phyloP scores from a whole-genome alignment of 2,888 invertebrate species.

The Neoaliturus tenellus region DNA sequence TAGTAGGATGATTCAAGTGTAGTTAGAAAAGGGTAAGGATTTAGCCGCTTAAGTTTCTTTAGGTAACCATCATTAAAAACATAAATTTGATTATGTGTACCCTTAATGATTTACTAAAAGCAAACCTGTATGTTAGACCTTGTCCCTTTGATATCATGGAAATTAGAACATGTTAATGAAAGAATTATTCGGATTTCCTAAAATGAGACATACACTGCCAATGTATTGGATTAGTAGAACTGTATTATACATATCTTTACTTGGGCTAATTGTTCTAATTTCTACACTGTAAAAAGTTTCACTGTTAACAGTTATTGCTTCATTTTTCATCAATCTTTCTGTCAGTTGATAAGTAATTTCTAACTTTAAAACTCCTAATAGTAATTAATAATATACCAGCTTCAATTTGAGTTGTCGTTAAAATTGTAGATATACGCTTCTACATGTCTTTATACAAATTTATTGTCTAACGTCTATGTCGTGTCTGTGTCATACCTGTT shows the following conservation, averaged over 20 bases:
- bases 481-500: conserved; percentile 36
- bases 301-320: not conserved
- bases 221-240: conserved; percentile 37
- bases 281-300: conserved; percentile 10
- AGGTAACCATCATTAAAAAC: too few species aligned
- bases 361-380: not conserved
- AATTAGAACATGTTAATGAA: not conserved
- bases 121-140: too few species aligned
- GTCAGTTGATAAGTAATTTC: not conserved
- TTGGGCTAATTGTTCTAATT: not conserved
- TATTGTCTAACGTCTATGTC: conserved; percentile 44
- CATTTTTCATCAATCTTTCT: not conserved
- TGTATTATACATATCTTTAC: conserved; percentile 39
- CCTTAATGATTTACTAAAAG: too few species aligned
- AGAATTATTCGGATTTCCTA: not conserved
- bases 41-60: too few species aligned
- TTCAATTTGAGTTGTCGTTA: not conserved
- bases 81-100: too few species aligned
- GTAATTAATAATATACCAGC: conserved; percentile 20
- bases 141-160: too few species aligned
- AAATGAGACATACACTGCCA: conserved; percentile 29
- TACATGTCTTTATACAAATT: conserved; percentile 42
- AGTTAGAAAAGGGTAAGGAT: too few species aligned
- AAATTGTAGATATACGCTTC: conserved; percentile 29
- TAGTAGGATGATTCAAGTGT: too few species aligned